Percentiles rank a stretch among this genome's conserved stretches.
Conservation (phyloP, 1,140 invertebrate genomes). For the Phymorhynchus buccinoides region DNA sequence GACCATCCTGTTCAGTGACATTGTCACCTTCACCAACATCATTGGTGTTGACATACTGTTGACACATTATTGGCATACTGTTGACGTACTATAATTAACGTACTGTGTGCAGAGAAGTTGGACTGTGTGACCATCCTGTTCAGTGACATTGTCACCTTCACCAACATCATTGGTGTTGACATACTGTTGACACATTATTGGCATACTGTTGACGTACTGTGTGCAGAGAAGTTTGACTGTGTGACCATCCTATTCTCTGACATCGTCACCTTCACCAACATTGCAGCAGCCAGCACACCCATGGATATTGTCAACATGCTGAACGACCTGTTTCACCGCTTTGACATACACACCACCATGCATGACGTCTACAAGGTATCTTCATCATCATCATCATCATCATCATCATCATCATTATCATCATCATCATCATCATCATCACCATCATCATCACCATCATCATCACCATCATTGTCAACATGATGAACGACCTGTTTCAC, state of each 20-base stretch:
- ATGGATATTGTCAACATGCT: constrained; percentile 74
- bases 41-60: no score
- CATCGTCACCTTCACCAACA: constrained; percentile 76
- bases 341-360: constrained; percentile 64
- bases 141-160: background rate
- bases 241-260: constrained; percentile 75
- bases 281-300: constrained; percentile 73
- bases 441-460: background rate
- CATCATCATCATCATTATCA: no score
- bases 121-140: background rate
- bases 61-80: no score
- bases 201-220: no score
- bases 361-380: constrained; percentile 70
- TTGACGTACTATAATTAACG: no score
- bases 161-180: background rate
- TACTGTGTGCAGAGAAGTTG: no score
- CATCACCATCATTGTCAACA: no score
- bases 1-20: no score
- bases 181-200: no score
- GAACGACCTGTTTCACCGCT: constrained; percentile 73
- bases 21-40: no score
- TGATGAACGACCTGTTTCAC: no score
- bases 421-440: background rate
- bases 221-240: constrained; percentile 72
- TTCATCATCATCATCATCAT: no score